Base-by-base conservation (phyloP, 2,113 vertebrate genomes). In the Isichthys henryi region DNA sequence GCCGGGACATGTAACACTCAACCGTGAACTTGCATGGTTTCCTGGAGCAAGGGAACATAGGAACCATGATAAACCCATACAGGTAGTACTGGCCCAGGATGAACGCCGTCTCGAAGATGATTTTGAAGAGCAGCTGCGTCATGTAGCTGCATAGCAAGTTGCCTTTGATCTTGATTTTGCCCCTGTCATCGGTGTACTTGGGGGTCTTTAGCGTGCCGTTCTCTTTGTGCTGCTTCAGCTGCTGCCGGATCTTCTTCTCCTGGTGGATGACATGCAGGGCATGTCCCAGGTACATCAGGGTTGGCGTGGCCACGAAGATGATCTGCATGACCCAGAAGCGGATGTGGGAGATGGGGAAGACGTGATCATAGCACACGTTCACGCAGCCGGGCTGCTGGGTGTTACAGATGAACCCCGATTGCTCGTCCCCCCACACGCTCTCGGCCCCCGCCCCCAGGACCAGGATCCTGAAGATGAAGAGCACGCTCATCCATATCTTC, bases 261-360 rank as follows among this genome's bases (percentile, higher is more conserved):
- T 94, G 89, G 90, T 96, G 95, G 49, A 97, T 97, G 85, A 99
- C 87, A 70, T 98, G 98, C 88, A 98, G 92, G 85, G 97, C 97
- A 0, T 99, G 98, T 90, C 97, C 98, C 82, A 99, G 94, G 95
- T 99, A 99, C 90, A 99, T 6, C 82, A 99, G 93, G 13, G 98
- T 99, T 0, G 98, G 98, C 0, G 98, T 98, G 94, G 97, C 97
- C 89, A 99, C 97, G 0, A 99, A 99, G 93, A 99, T 96, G 93
- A 99, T 99, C 95, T 99, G 98, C 49, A 99, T 95, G 90, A 99
- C 98, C 98, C 98, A 99, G 94, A 96, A 96, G 91, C 95, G 96
- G 70, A 96, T 95, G 93, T 97, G 96, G 0, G 96, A 96, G 91
- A 97, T 97, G 91, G 96, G 96, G 93, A 97, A 97, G 89, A 92